Conservation (phyloP, 2,797 vertebrate genomes). For the Hybognathus amarus region DNA sequence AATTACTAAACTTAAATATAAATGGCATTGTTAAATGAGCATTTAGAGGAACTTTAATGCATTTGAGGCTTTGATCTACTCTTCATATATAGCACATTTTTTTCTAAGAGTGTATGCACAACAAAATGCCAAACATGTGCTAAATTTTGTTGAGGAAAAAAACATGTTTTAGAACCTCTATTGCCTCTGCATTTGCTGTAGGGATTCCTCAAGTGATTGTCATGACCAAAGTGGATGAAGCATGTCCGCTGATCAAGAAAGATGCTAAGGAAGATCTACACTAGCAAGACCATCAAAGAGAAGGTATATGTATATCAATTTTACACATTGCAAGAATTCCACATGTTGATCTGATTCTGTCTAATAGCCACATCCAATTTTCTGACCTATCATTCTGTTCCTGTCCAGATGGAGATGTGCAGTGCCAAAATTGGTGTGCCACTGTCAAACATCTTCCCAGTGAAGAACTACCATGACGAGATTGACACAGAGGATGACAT, state of each 20-base stretch:
- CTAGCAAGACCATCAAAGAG: conserved; percentile 41
- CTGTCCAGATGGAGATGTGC: conserved; percentile 40
- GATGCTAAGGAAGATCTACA: conserved; percentile 10
- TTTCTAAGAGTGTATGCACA: too few species aligned
- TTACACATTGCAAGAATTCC: not conserved
- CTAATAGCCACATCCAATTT: not conserved
- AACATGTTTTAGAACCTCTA: not conserved
- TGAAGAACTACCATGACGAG: conserved; percentile 55
- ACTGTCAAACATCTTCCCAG: not conserved
- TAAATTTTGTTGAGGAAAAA: too few species aligned
- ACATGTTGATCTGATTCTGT: not conserved
- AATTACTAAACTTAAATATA: too few species aligned
- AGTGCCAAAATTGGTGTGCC: not conserved
- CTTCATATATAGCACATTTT: too few species aligned
- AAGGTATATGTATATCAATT: conserved; percentile 21
- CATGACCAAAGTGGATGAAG: conserved; percentile 33
- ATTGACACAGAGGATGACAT: not conserved
- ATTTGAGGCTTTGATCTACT: too few species aligned
- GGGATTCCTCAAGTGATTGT: conserved; percentile 41
- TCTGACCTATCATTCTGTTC: not conserved
- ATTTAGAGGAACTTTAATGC: too few species aligned
- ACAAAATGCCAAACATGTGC: too few species aligned
- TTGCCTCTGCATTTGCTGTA: not conserved
- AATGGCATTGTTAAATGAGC: too few species aligned
- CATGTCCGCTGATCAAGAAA: conserved; percentile 18